Base-by-base conservation (phyloP, 2,797 vertebrate genomes). In the Ceyx erithaca region DNA sequence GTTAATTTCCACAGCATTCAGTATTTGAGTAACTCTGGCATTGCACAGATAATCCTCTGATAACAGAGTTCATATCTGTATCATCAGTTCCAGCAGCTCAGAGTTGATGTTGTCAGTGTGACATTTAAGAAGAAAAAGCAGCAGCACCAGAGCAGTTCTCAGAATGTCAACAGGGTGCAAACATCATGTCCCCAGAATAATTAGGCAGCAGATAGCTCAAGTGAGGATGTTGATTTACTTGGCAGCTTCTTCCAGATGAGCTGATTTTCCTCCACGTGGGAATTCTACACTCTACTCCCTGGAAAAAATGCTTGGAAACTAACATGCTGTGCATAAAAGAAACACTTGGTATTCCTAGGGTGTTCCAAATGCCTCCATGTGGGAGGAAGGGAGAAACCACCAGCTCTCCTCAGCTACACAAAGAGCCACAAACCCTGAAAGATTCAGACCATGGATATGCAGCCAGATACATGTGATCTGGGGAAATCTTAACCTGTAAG, bases 281-380 rank as follows among this genome's bases (percentile, higher is more conserved):
- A 80, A 48, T 86, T 80, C 64, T 59, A 21, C 28, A 25, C 45
- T 80, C 58, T 75, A 3, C 55, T 70, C 73, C 66, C 69, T 69
- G 45, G 72, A 73, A 73, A 92, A 92, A 58, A 78, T 21, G 30
- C 68, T 48, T 90, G 72, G 66, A 90, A 92, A 96, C 75, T 49
- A 92, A 49, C 67, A 84, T 30, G 15, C 37, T 57, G 61, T 40
- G 68, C 87, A 64, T 49, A 40, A 84, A 92, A 76, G 64, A 85
- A 87, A 49, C 69, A 55, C 43, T 90, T 33, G 23, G 55, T 71
- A 86, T 85, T 95, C 91, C 86, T 28, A 21, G 33, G 58, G 31
- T n/a, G 73, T 71, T 83, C 87, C 80, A 72, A 87, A 58, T 33
- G 58, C 66, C 85, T 67, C 1, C 54, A 52, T 49, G 49, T 62